Conservation (phyloP, 2,888 invertebrate genomes). For the Spisula solida region DNA sequence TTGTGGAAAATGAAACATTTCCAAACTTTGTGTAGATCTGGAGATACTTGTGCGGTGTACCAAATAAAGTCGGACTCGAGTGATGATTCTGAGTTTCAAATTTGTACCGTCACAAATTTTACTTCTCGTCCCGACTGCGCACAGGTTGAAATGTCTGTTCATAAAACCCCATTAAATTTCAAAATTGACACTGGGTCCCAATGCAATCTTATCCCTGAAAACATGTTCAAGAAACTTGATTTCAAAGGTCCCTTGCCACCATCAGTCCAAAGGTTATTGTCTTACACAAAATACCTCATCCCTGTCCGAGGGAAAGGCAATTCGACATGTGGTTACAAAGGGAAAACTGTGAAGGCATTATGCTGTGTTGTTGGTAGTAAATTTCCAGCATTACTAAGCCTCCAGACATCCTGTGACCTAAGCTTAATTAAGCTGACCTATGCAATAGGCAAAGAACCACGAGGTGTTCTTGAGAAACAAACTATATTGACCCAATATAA, state of each 20-base stretch:
- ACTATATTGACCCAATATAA: constrained; percentile 5
- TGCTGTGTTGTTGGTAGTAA: constrained; percentile 14
- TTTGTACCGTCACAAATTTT: constrained; percentile 21
- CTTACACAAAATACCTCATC: neutral
- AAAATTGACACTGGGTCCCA: constrained; percentile 25
- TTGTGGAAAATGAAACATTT: constrained; percentile 18
- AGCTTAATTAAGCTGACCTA: neutral
- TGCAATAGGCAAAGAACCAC: neutral
- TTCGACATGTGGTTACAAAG: neutral
- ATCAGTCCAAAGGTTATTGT: neutral
- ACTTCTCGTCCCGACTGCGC: constrained; percentile 28
- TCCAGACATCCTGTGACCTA: constrained; percentile 19
- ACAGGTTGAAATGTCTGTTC: constrained; percentile 11
- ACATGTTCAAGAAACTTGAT: constrained; percentile 2
- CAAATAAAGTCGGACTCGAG: constrained; percentile 13
- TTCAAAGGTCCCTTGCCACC: too few species aligned
- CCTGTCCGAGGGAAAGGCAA: too few species aligned
- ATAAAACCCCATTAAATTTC: constrained; percentile 15
- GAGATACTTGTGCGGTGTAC: neutral
- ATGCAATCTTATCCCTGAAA: constrained; percentile 26
- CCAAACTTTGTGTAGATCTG: constrained; percentile 11
- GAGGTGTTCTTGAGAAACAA: neutral
- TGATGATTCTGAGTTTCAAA: neutral
- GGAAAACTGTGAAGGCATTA: neutral
- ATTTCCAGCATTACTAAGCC: neutral